Evolutionary conservation across 2,797 vertebrate genomes (phyloP), one percentile per base, ranked within the genome.

Genomic region (Acipenser ruthenus): DNA sequence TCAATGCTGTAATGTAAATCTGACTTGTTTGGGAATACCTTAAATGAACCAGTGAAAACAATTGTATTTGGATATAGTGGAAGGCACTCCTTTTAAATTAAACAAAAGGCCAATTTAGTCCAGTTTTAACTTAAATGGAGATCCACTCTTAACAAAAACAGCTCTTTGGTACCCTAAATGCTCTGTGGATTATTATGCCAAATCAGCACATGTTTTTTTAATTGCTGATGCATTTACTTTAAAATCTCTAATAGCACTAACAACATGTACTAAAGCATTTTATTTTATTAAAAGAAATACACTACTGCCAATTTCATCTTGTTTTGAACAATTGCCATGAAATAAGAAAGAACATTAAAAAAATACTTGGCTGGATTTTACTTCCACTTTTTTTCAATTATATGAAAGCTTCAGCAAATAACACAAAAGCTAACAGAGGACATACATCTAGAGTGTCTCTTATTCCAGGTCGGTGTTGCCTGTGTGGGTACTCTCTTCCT

Each of bases 391-490:
- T 69, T 72, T 65, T 6, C 69, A 71, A 68, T 63, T 72, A 66
- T 70, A 75, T 64, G 71, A 68, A 72, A 72, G 67, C 70, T 63
- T 69, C 64, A 48, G 66, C 67, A 75, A 72, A 68, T 70, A 71
- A 64, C 50, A 68, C 64, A 65, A 64, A 71, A 70, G 74, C 75
- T 74, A 73, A 74, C 67, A 56, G 64, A 67, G 63, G 62, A 62
- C 5, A 37, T 37, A 37, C 37, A 37, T 37, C 37, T 37, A 37
- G 37, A 37, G 37, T 37, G 37, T 37, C 37, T 37, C 37, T 37
- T 37, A 37, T 37, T 37, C 37, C 37, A 4, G 3, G 37, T 37
- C 37, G 37, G 37, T 37, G 37, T 37, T 37, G 37, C 4, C 37
- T 37, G 37, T 37, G 37, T 37, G 37, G 37, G 37, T 4, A 37